Base-by-base conservation (phyloP, 2,888 invertebrate species). In the Epistrophe eligans region DNA sequence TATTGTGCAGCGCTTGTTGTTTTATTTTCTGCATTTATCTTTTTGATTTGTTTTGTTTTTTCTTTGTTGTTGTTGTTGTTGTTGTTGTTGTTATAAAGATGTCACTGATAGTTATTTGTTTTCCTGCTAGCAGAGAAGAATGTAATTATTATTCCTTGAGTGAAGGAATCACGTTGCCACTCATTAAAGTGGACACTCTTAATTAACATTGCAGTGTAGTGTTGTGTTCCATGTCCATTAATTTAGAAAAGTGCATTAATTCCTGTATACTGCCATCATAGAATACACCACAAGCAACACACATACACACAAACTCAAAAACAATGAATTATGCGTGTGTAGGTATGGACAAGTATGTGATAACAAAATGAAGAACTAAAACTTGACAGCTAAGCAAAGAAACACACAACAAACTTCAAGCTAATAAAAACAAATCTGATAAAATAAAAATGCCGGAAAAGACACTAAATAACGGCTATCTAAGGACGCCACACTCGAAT, bases 401-500 rank as follows among this genome's bases (percentile, higher is more conserved):
- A 79, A 76, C 67, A 73, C 32, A 52, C 35, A 73, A 38, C 43
- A 40, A 52, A 55, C 52, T 55, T 55, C 40, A 28, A 70, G 70
- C 70, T 70, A 70, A 70, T 70, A 70, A 70, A 55, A 55, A 55
- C 40, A 76, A 58, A 71, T 79, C 77, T 50, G 79, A 82, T 79
- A 77, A 77, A 84, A 77, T 71, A 77, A 89, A 84, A 89, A 90
- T 90, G 90, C 90, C 88, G 85, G 89, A 90, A 89, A 90, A 91
- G 85, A 89, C 91, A 43, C 89, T 92, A 67, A 93, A 93, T 90
- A 93, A 93, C 89, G 93, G 93, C 84, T 93, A 92, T 90, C 90
- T 93, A 72, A 91, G 90, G 66, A 89, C 90, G 67, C 84, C 90
- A 79, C 90, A 89, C 82, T 72, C 82, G 40, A 89, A 89, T 73